phyloP scores from a whole-genome alignment of 2,797 vertebrate species.

The Brachymystax lenok region DNA sequence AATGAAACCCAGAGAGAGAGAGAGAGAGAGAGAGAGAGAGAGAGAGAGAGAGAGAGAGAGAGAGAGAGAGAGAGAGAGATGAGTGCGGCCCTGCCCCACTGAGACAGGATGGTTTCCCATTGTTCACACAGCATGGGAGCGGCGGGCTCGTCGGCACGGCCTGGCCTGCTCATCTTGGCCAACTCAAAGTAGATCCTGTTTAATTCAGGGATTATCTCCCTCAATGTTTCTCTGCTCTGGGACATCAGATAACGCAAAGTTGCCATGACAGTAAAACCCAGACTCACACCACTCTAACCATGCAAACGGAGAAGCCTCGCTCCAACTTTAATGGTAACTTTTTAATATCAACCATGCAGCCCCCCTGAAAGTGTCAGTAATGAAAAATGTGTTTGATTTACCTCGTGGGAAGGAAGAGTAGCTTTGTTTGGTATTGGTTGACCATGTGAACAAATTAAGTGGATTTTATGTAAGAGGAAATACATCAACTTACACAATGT shows the following conservation, averaged over 20 bases:
- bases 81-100: conserved; percentile 94
- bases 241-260: conserved; percentile 99
- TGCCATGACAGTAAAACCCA: conserved; percentile 99
- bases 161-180: conserved; percentile 90
- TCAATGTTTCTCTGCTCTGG: conserved; percentile 91
- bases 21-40: conserved; percentile 34
- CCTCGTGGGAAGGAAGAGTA: conserved; percentile 52
- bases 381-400: conserved; percentile 53
- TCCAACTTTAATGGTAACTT: conserved; percentile 79
- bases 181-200: conserved; percentile 92
- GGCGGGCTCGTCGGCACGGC: conserved; percentile 91
- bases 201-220: conserved; percentile 99
- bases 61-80: conserved; percentile 38
- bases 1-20: conserved; percentile 88
- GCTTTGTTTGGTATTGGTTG: conserved; percentile 33
- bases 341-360: conserved; percentile 73
- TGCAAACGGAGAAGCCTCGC: conserved; percentile 76
- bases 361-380: conserved; percentile 49
- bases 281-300: conserved; percentile 83
- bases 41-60: background rate
- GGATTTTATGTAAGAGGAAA: conserved; percentile 29
- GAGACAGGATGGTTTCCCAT: conserved; percentile 99
- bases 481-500: conserved; percentile 2
- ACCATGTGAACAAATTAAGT: conserved; percentile 35
- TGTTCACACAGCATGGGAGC: conserved; percentile 99